Evolutionary conservation across 23 tunicate genomes (phyloP).

Genomic region (Phallusia fumigata): DNA sequence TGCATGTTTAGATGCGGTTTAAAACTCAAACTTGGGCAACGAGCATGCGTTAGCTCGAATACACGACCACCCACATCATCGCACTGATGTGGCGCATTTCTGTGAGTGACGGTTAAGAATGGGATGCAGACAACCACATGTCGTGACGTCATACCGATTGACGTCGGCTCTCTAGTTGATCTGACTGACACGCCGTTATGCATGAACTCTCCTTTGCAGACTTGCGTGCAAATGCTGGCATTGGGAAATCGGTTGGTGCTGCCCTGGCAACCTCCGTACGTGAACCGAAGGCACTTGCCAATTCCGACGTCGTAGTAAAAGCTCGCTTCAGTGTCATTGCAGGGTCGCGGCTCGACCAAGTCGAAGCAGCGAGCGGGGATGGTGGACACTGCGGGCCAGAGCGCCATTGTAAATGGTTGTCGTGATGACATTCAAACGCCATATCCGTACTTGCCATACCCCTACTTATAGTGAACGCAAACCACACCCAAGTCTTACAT

Average conservation of each 20-base stretch:
- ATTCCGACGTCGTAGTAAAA: conserved; percentile 22
- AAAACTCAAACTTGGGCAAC: no score
- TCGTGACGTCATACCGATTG: conserved; percentile 10
- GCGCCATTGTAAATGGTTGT: background rate
- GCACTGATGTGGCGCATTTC: no score
- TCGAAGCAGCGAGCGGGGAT: conserved; percentile 16
- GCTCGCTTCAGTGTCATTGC: conserved; percentile 10
- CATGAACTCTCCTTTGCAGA: conserved; percentile 18
- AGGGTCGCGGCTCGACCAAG: conserved; percentile 3
- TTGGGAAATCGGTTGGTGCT: conserved; percentile 17
- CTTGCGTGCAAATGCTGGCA: conserved; percentile 13
- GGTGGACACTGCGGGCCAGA: background rate
- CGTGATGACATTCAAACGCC: no score
- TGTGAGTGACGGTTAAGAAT: no score
- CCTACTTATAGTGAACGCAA: no score
- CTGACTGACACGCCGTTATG: background rate
- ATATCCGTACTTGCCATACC: no score
- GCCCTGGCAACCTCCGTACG: conserved; percentile 14
- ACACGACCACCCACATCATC: no score
- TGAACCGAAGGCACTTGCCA: conserved; percentile 17
- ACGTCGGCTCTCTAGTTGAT: background rate
- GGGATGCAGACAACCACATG: no score
- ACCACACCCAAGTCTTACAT: no score
- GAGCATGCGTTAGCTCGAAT: no score
- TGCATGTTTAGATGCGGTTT: no score